phyloP scores from a whole-genome alignment of 2,113 vertebrate species.

The Mastomys natalensis region DNA sequence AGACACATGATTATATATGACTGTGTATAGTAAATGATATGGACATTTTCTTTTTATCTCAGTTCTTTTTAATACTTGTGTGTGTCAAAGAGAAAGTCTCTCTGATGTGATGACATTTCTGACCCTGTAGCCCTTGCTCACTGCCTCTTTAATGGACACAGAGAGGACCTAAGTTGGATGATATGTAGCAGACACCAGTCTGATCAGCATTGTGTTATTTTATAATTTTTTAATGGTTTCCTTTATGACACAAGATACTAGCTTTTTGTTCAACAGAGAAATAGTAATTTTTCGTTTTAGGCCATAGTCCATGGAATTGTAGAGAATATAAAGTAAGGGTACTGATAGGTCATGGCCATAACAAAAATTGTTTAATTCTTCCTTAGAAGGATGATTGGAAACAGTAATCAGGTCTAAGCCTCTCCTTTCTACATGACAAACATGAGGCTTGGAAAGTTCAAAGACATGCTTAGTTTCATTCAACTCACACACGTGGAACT shows the following conservation, averaged over 20 bases:
- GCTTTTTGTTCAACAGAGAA: neutral
- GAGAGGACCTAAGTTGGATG: neutral
- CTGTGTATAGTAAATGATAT: neutral
- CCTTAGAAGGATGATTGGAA: neutral
- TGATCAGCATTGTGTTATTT: neutral
- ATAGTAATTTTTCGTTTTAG: neutral
- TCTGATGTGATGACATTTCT: neutral
- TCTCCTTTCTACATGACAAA: neutral
- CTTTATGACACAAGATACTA: neutral
- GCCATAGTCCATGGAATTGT: neutral
- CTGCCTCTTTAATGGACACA: neutral
- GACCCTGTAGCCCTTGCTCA: neutral
- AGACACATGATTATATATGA: neutral
- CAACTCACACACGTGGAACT: neutral
- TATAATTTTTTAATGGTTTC: neutral
- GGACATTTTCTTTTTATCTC: neutral
- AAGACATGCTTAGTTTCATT: neutral
- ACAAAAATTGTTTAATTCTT: neutral
- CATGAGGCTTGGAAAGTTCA: neutral
- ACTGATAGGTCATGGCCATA: neutral
- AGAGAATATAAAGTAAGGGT: neutral
- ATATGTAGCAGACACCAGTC: neutral
- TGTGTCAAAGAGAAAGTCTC: neutral
- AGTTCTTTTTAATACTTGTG: neutral
- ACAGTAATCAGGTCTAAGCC: neutral